Base-by-base conservation (phyloP, 2,113 vertebrate species). In the Recurvirostra avosetta region DNA sequence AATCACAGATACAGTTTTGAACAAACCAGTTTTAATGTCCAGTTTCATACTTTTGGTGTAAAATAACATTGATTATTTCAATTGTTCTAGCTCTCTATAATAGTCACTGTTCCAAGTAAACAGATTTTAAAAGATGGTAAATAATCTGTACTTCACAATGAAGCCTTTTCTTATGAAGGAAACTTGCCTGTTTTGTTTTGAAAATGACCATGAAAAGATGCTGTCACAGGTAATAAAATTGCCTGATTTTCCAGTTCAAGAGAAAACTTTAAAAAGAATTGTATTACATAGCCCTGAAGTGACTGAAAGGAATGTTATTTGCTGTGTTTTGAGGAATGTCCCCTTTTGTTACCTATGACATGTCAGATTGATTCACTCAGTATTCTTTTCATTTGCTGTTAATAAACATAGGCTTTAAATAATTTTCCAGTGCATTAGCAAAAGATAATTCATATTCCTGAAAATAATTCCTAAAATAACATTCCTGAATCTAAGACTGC, bases 401-500 rank as follows among this genome's bases (percentile, higher is more conserved):
- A 96, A 82, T 73, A 84, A 93, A 73, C 4, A 73, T 88, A 91
- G n/a, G 27, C 83, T 91, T 68, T 49, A 75, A 85, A 23, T 91
- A 55, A 22, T 56, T 88, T 78, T 43, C 32, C 32, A 58, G 12
- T 43, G 32, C 12, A 30, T 55, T 56, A 89, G 29, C 38, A 96
- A 96, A 98, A 85, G 59, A 86, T 90, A 95, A 95, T 45, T 62
- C 6, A 32, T 73, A 66, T 70, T 83, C 34, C 36, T 83, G 29
- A 91, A 76, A 75, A 36, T 59, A 67, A 75, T 87, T 85, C 29
- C 30, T 74, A 88, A 81, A 80, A 59, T 25, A 88, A 2, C 38
- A 45, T 63, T 86, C 27, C 49, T 27, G 4, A 79, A 89, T 66
- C 36, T 49, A 79, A n/a, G 29, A 70, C 50, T 38, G 27, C 29